phyloP scores from a whole-genome alignment of 2,888 invertebrate species.

The Brenthis hecate region DNA sequence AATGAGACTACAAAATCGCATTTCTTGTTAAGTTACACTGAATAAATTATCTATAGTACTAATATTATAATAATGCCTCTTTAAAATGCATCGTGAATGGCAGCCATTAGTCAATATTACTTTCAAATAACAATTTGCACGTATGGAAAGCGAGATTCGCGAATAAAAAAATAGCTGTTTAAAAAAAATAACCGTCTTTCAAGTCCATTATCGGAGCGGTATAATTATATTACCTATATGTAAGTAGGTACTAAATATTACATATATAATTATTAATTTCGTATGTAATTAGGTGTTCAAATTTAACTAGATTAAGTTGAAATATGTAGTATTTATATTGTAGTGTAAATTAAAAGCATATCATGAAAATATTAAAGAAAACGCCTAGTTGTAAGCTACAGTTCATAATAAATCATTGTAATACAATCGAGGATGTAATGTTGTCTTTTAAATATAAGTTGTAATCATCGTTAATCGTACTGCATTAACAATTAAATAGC shows the following conservation, averaged over 20 bases:
- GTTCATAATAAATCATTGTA: neutral
- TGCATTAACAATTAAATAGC: constrained; percentile 18
- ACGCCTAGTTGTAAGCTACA: neutral
- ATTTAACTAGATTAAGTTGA: neutral
- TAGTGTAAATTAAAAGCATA: constrained; percentile 5
- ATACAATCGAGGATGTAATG: neutral
- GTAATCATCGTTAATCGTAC: neutral
- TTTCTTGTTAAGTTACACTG: no score
- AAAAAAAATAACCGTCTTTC: no score
- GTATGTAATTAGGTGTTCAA: constrained; percentile 15
- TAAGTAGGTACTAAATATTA: no score
- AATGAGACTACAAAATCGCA: no score
- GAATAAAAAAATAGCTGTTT: no score
- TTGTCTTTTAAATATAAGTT: neutral
- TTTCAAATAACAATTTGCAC: neutral
- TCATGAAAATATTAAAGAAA: constrained; percentile 4
- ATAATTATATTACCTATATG: no score
- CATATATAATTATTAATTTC: neutral
- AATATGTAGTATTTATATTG: neutral
- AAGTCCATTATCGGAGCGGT: no score
- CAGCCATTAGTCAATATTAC: neutral
- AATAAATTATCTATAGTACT: no score
- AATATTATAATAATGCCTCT: no score
- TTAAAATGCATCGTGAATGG: no score
- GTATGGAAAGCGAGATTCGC: neutral